Evolutionary conservation across 1,140 invertebrate genomes (phyloP), one percentile per base, ranked within the genome.

Genomic region (Venturia canescens): DNA sequence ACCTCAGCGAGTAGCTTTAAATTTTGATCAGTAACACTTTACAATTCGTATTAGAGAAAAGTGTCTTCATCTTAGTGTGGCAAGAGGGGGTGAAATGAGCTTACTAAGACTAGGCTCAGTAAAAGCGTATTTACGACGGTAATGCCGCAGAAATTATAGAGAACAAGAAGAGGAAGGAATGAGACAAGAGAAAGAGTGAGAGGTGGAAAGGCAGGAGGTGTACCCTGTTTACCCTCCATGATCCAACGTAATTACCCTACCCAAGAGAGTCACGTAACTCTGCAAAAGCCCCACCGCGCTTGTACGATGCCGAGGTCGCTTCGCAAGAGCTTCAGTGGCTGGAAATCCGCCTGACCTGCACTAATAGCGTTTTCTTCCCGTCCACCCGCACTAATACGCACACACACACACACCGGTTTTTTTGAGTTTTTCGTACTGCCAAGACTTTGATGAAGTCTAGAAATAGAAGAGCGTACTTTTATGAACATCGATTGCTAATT

Each of bases 241-340:
- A 82, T 70, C 80, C 80, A 84, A 78, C 83, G 82, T 85, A 86
- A 87, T 87, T 87, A 86, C 82, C 83, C 82, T 67, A 81, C 82
- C 81, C 26, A 77, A 80, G 76, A 71, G 80, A 84, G 83, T 85
- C 83, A 83, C 84, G 83, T 82, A 82, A 78, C 79, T 75, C 84
- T 82, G 71, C 82, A 80, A 83, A 85, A 83, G 75, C 75, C 29
- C 57, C 75, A 34, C 29, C 75, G 75, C 21, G 60, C 57, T 66
- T 48, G 16, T 77, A 27, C 57, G 44, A 23, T 77, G 57, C 11
- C 75, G 75, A 77, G 75, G 57, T 38, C 75, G 75, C 60, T 77
- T 77, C 75, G 31, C 31, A 63, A 66, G 75, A 81, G 81, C 79
- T 77, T 80, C 75, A 67, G 80, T 31, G 57, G 53, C 75, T 63